Evolutionary conservation across 2,888 invertebrate genomes (phyloP).

Genomic region (Mesorhabditis sp.): DNA sequence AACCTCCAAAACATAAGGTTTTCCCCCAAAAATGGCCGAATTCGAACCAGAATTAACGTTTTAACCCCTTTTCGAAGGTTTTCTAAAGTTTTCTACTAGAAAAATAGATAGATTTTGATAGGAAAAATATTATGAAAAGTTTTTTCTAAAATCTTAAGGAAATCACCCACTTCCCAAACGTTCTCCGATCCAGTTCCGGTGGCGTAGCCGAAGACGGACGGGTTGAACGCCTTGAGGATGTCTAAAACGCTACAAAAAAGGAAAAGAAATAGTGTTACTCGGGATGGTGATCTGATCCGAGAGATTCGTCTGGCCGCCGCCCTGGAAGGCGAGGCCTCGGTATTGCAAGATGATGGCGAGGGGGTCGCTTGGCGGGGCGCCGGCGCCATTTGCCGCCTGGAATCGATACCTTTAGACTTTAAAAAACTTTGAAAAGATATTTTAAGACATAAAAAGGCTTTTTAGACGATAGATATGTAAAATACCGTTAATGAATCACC

Average conservation of each 20-base stretch:
- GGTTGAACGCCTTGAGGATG: conserved; percentile 73
- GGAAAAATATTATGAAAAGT: not conserved
- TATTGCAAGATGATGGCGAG: conserved; percentile 43
- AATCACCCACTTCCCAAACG: conserved; percentile 35
- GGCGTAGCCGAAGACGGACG: conserved; percentile 65
- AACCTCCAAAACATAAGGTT: no score
- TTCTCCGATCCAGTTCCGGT: conserved; percentile 38
- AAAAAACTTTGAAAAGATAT: not conserved
- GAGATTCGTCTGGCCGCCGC: conserved; percentile 37
- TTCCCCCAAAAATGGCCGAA: no score
- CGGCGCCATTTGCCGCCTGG: conserved; percentile 47
- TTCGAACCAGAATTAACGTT: not conserved
- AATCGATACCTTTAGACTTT: not conserved
- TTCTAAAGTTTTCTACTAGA: no score
- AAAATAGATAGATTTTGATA: not conserved
- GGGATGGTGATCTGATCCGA: conserved; percentile 42
- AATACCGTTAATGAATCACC: conserved; percentile 41
- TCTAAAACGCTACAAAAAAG: conserved; percentile 56
- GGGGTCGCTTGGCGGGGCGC: conserved; percentile 35
- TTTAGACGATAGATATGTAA: not conserved
- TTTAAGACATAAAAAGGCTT: not conserved
- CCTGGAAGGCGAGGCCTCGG: conserved; percentile 42
- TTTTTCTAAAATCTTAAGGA: not conserved
- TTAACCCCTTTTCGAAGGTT: not conserved
- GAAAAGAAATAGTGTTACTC: conserved; percentile 20